phyloP scores from a whole-genome alignment of 2,113 vertebrate species.

The Ramphastos sulfuratus region DNA sequence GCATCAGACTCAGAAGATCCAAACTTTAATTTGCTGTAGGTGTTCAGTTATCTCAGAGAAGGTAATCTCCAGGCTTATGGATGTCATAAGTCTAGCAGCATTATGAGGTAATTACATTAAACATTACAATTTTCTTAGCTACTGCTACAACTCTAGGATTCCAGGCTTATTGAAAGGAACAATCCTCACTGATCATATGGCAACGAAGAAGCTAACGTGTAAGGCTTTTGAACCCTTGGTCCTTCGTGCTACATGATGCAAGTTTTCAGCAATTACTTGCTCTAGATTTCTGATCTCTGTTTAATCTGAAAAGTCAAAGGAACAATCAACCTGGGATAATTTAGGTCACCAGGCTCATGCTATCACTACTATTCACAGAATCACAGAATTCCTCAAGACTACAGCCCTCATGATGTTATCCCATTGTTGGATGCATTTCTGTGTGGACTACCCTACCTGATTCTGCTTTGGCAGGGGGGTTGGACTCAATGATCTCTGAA shows the following conservation, averaged over 20 bases:
- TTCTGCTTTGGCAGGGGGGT: no score
- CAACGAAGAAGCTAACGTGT: background rate
- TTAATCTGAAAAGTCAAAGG: background rate
- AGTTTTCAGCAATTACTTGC: background rate
- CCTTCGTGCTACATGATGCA: background rate
- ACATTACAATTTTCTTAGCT: rapidly evolving
- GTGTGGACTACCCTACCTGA: no score
- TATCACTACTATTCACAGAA: background rate
- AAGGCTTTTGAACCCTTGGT: background rate
- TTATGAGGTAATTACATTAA: background rate
- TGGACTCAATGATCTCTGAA: no score
- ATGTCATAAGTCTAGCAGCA: background rate
- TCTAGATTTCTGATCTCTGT: background rate
- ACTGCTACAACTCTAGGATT: background rate
- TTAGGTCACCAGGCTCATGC: background rate
- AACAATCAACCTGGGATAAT: background rate
- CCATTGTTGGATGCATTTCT: no score
- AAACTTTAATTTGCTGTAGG: background rate
- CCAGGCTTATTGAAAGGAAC: background rate
- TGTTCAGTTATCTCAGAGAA: background rate
- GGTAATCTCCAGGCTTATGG: background rate
- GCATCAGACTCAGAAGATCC: background rate
- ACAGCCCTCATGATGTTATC: background rate
- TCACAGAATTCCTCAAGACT: background rate
- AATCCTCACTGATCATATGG: background rate